phyloP scores from a whole-genome alignment of 2,113 vertebrate species.

The Sphaerodactylus townsendi region DNA sequence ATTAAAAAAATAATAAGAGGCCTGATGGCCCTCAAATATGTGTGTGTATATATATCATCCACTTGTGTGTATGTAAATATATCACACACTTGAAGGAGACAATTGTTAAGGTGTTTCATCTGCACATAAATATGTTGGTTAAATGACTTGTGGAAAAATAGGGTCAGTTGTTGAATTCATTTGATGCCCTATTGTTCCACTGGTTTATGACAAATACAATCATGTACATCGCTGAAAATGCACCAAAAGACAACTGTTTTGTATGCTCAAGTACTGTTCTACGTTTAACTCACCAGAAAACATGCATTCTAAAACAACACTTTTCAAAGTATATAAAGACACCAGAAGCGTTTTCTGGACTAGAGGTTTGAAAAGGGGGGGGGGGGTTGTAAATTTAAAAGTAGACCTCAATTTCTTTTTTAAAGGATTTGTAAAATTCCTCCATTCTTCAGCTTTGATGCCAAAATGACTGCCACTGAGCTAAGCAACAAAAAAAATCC shows the following conservation, averaged over 20 bases:
- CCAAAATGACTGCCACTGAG: background rate
- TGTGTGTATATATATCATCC: too few relatives aligned
- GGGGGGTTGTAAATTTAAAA: background rate
- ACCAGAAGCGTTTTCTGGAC: background rate
- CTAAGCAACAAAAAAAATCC: background rate
- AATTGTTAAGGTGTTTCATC: background rate
- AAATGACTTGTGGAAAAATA: background rate
- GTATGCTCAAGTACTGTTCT: background rate
- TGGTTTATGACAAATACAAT: background rate
- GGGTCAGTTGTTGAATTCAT: background rate
- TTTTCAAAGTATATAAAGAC: background rate
- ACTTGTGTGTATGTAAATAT: too few relatives aligned
- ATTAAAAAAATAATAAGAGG: too few relatives aligned
- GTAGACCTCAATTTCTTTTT: background rate
- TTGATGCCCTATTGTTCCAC: background rate
- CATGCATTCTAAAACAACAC: background rate
- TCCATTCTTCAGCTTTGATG: background rate
- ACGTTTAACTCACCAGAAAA: background rate
- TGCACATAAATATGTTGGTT: background rate
- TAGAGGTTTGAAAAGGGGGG: too few relatives aligned
- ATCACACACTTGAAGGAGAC: background rate
- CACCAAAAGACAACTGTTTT: background rate
- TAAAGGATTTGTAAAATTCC: background rate
- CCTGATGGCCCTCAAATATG: accelerated
- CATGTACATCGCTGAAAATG: background rate